A percentile compares a stretch with the other conserved stretches of the same genome.
These are phyloP conservation scores for Brachionus rubens DNA, from an alignment of 1,140 invertebrate species.

Conservation along the genomic window DNA sequence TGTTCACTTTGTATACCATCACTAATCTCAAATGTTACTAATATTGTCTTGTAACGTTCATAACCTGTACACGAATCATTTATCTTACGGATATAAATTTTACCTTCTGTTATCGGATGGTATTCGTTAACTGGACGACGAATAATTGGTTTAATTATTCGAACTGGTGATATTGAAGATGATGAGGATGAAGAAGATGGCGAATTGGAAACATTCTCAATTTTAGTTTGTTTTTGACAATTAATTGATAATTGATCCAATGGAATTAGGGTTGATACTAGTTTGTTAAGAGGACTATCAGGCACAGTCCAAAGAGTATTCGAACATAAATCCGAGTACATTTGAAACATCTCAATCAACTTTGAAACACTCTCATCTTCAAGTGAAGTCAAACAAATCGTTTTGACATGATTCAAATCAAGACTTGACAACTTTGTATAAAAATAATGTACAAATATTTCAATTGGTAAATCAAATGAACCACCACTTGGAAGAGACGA, in stretches of 20 bases:
- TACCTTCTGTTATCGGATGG: background rate
- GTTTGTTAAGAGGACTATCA: background rate
- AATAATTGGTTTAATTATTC: background rate
- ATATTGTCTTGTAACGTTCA: slow-evolving; percentile 2
- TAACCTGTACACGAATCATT: slow-evolving; percentile 31
- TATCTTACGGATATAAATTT: slow-evolving; percentile 9
- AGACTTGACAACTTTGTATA: background rate
- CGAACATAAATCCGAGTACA: background rate
- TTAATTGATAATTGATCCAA: background rate
- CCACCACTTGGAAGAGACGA: background rate
- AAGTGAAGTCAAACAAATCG: background rate
- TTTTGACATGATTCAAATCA: background rate
- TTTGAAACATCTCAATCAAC: background rate
- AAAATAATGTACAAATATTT: slow-evolving; percentile 18
- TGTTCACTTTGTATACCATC: slow-evolving; percentile 11
- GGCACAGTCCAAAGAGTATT: background rate
- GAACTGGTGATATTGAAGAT: slow-evolving; percentile 13
- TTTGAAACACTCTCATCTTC: background rate
- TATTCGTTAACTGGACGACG: background rate
- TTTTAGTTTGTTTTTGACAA: background rate
- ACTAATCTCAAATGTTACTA: slow-evolving; percentile 36
- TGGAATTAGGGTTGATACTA: background rate
- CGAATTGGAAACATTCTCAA: background rate
- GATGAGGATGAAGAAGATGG: slow-evolving; percentile 20
- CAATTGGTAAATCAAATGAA: background rate